A percentile compares a stretch with the other conserved stretches of the same genome.
phyloP scores from a whole-genome alignment of 2,113 vertebrate species.

The Prunella himalayana region DNA sequence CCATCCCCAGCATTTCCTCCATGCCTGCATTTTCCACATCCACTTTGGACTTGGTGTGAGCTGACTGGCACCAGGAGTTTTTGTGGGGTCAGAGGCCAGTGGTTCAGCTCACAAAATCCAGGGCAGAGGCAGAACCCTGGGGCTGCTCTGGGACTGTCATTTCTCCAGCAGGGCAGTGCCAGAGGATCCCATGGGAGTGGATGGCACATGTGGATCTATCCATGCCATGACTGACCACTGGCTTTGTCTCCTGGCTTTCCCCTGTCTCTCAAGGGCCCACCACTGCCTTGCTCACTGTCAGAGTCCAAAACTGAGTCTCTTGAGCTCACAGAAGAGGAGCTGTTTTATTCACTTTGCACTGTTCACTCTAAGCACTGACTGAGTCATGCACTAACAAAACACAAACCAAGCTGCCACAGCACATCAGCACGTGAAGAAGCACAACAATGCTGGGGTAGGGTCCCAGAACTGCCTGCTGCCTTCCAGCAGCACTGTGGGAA shows the following conservation, averaged over 20 bases:
- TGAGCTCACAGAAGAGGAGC: neutral
- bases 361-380: neutral
- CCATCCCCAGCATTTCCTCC: neutral
- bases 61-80: neutral
- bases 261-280: neutral
- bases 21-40: neutral
- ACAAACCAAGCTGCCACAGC: neutral
- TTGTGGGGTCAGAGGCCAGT: neutral
- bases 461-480: neutral
- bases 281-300: neutral
- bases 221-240: neutral
- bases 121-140: neutral
- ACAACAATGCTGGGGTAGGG: neutral
- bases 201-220: accelerated
- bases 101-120: neutral
- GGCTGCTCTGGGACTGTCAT: neutral
- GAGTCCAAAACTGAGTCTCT: neutral
- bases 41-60: accelerated
- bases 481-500: neutral
- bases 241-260: neutral
- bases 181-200: neutral
- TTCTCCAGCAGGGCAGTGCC: neutral
- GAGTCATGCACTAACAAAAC: neutral
- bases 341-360: neutral
- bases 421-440: neutral